Percentiles rank a stretch among this genome's conserved stretches.
These are phyloP conservation scores for Sprattus sprattus DNA, from an alignment of 2,113 vertebrate genomes.

Conservation along the genomic window DNA sequence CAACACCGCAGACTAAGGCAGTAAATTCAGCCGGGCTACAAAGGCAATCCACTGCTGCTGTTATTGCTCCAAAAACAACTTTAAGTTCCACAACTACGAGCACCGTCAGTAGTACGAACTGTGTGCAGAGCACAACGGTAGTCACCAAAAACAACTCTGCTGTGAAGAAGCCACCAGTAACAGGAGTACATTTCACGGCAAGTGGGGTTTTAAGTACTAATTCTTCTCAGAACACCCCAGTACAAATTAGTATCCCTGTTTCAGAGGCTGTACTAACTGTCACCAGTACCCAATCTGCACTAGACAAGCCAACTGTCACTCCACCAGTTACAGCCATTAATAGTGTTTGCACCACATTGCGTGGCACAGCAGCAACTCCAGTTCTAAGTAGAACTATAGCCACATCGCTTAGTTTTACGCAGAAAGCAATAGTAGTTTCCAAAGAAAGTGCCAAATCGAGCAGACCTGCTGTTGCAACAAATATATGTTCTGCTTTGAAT, in stretches of 20 bases:
- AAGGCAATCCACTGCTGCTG: conserved; percentile 39
- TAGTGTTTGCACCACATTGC: not conserved
- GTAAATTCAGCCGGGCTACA: conserved; percentile 41
- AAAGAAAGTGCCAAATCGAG: not conserved
- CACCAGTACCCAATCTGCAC: not conserved
- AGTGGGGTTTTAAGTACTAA: conserved; percentile 29
- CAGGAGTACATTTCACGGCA: conserved; percentile 27
- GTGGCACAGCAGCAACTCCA: not conserved
- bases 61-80: not conserved
- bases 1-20: conserved; percentile 45
- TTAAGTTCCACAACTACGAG: conserved; percentile 26
- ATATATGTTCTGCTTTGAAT: not conserved
- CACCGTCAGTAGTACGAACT: conserved; percentile 24
- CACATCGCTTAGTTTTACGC: not conserved
- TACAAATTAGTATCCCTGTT: conserved; percentile 23
- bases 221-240: conserved; percentile 31
- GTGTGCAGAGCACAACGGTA: conserved; percentile 37
- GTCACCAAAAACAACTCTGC: conserved; percentile 17
- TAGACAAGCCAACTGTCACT: not conserved
- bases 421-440: not conserved
- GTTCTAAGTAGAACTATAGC: not conserved
- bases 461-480: not conserved
- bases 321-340: not conserved
- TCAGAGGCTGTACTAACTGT: conserved; percentile 47
- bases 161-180: conserved; percentile 38